Percentiles rank a stretch among this genome's conserved stretches.
Evolutionary conservation across 2,113 vertebrate species (phyloP).

Genomic region (Channa maculata): DNA sequence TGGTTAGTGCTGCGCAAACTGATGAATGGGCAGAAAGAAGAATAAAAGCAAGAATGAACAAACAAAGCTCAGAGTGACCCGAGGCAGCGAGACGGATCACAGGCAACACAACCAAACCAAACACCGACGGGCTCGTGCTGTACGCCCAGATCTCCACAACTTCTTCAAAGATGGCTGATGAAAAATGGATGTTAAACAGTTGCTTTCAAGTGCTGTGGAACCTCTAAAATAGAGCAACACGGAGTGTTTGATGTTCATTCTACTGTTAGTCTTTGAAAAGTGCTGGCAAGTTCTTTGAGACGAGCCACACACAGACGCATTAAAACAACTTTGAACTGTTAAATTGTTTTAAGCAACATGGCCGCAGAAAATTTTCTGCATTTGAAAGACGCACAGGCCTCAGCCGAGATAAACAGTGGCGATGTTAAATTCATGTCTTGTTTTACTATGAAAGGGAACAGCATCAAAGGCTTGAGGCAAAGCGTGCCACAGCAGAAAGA

Average conservation of each 20-base stretch:
- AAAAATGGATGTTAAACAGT: slow-evolving; percentile 61
- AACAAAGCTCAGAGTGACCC: slow-evolving; percentile 13
- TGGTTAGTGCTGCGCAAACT: slow-evolving; percentile 4
- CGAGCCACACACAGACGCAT: slow-evolving; percentile 49
- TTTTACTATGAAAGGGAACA: slow-evolving; percentile 68
- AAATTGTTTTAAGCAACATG: slow-evolving; percentile 64
- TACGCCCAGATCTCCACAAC: slow-evolving; percentile 1
- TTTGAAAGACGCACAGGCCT: slow-evolving; percentile 45
- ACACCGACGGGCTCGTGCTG: background rate
- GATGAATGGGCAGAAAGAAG: background rate
- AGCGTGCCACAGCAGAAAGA: slow-evolving; percentile 42
- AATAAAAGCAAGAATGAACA: background rate
- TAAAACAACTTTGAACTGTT: slow-evolving; percentile 70
- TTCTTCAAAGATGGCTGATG: slow-evolving; percentile 60
- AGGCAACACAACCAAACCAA: slow-evolving; percentile 16
- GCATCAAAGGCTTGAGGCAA: slow-evolving; percentile 67
- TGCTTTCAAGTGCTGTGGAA: slow-evolving; percentile 44
- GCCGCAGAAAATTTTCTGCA: slow-evolving; percentile 51
- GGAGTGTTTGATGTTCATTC: slow-evolving; percentile 48
- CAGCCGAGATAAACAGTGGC: slow-evolving; percentile 54
- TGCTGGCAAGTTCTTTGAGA: slow-evolving; percentile 43
- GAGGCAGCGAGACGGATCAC: slow-evolving; percentile 29
- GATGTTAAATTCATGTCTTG: slow-evolving; percentile 59
- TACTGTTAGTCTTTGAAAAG: slow-evolving; percentile 57
- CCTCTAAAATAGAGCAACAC: slow-evolving; percentile 21